Evolutionary conservation across 1,140 invertebrate genomes (phyloP).

Genomic region (Brachionus sp.): DNA sequence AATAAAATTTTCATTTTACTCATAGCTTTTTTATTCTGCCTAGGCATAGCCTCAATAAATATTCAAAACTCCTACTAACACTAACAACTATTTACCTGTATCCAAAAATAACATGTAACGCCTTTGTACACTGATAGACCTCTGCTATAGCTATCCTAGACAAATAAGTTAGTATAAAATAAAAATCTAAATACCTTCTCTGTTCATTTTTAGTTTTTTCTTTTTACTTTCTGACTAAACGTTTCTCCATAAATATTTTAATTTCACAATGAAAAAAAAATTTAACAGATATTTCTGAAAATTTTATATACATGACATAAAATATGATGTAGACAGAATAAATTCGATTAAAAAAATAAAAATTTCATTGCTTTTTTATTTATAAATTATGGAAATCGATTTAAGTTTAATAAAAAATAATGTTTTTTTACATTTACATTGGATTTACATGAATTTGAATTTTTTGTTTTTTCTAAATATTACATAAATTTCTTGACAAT

Average conservation of each 20-base stretch:
- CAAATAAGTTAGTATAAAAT: not conserved
- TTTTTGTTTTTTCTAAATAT: not conserved
- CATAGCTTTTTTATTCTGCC: not conserved
- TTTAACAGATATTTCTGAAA: too few relatives aligned
- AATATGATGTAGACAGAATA: not conserved
- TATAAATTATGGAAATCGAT: not conserved
- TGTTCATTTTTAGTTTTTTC: not conserved
- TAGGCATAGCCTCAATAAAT: not conserved
- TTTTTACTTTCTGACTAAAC: too few relatives aligned
- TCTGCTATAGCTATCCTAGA: not conserved
- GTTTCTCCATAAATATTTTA: too few relatives aligned
- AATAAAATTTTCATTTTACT: too few relatives aligned
- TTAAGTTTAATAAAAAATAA: not conserved
- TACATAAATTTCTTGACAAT: not conserved
- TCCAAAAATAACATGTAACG: not conserved
- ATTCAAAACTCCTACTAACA: not conserved
- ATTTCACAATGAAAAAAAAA: too few relatives aligned
- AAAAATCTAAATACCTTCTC: not conserved
- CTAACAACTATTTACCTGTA: not conserved
- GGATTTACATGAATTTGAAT: not conserved
- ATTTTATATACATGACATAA: not conserved
- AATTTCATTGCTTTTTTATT: not conserved
- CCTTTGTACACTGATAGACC: too few relatives aligned
- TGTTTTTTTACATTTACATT: not conserved
- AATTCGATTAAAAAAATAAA: not conserved